Conservation (phyloP, 2,113 vertebrate genomes). For the Callochromis pleurospilus region DNA sequence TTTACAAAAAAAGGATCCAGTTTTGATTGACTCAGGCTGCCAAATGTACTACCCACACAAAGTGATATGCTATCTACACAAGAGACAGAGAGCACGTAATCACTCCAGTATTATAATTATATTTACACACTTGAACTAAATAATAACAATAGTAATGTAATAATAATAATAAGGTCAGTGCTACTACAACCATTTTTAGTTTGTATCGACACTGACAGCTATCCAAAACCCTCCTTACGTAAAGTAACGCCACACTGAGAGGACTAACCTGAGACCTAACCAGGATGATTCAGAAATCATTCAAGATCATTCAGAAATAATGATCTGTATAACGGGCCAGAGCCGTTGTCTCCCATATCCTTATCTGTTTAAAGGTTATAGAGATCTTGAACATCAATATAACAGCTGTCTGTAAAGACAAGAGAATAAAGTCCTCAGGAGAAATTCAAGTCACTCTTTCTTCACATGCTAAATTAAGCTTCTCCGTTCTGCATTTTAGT, state of each 20-base stretch:
- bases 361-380: background rate
- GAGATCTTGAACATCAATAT: background rate
- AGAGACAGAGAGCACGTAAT: background rate
- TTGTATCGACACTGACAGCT: background rate
- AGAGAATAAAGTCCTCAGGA: background rate
- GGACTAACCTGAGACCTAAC: background rate
- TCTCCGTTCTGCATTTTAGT: background rate
- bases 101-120: background rate
- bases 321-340: background rate
- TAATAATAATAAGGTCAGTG: background rate
- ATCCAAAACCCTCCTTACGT: background rate
- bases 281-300: background rate
- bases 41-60: conserved; percentile 27
- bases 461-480: background rate
- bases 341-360: background rate
- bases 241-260: background rate
- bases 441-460: background rate
- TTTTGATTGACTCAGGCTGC: conserved; percentile 4
- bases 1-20: background rate
- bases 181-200: background rate
- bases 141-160: background rate
- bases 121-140: background rate
- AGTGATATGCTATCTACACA: conserved; percentile 29
- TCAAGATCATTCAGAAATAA: background rate
- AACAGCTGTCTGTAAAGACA: background rate